These are phyloP conservation scores for Nannospalax galili DNA, from an alignment of 2,113 vertebrate genomes.

Conservation along the genomic window DNA sequence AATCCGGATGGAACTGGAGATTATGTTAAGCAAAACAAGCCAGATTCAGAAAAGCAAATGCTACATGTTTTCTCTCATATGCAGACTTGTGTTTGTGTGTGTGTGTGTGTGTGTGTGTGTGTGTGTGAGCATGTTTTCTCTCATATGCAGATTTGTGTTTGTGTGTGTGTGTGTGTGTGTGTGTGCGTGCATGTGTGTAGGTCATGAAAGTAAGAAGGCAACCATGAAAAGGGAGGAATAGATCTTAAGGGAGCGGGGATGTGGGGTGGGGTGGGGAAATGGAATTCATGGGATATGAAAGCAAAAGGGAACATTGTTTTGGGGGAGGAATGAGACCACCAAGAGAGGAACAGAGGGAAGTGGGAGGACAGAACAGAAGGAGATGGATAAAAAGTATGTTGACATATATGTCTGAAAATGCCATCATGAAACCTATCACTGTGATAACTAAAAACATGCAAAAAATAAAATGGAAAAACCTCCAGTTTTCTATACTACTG, in stretches of 20 bases:
- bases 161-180: too few species aligned
- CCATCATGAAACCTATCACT: background rate
- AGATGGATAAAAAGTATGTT: background rate
- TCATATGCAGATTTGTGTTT: background rate
- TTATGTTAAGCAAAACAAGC: too few species aligned
- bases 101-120: background rate
- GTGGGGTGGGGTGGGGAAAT: background rate
- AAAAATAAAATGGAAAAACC: background rate
- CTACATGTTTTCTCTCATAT: background rate
- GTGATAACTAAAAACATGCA: background rate
- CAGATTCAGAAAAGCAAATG: background rate
- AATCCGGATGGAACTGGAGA: background rate
- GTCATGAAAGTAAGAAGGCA: background rate
- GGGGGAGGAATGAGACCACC: background rate
- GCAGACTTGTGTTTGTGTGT: background rate
- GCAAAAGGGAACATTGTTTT: background rate
- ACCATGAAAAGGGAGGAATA: background rate
- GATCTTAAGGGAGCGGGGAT: background rate
- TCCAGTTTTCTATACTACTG: background rate
- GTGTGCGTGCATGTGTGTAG: background rate
- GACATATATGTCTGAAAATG: background rate
- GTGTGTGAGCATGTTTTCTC: too few species aligned
- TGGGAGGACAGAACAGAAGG: too few species aligned
- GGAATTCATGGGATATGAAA: too few species aligned
- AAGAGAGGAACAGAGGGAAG: background rate